phyloP scores from a whole-genome alignment of 1,140 invertebrate genomes.

The Octopus sinensis region DNA sequence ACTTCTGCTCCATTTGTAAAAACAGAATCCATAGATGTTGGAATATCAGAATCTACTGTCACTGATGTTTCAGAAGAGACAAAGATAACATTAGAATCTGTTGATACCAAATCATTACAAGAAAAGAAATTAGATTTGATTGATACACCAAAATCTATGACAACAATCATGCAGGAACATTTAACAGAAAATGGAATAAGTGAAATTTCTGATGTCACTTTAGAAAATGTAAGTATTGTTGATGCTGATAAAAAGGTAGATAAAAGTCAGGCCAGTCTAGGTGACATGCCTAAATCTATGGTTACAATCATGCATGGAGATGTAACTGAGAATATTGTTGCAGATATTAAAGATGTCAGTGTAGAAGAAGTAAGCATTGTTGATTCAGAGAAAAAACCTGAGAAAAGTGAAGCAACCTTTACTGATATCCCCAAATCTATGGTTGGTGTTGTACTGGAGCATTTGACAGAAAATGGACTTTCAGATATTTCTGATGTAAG shows the following conservation, averaged over 20 bases:
- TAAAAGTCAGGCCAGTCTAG: too few relatives aligned
- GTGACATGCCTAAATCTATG: too few relatives aligned
- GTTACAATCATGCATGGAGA: too few relatives aligned
- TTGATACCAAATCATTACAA: neutral
- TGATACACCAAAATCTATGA: neutral
- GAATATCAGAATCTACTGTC: neutral
- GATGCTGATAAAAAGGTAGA: too few relatives aligned
- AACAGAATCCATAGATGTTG: neutral
- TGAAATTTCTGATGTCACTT: neutral
- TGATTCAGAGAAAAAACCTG: neutral
- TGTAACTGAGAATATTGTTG: too few relatives aligned
- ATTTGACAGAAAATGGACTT: conserved; percentile 10
- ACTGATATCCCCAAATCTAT: neutral
- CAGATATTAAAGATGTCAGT: too few relatives aligned
- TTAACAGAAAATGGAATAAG: neutral
- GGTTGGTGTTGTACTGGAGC: neutral
- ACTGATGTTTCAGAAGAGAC: neutral
- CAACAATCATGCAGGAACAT: neutral
- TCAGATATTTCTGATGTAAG: neutral
- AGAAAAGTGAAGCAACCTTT: neutral
- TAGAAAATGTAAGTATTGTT: neutral
- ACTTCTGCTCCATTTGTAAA: neutral
- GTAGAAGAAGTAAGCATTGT: too few relatives aligned
- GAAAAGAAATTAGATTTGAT: neutral
- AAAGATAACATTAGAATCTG: neutral